Conservation (phyloP, 1,140 invertebrate genomes). For the Lysiphlebus fabarum region DNA sequence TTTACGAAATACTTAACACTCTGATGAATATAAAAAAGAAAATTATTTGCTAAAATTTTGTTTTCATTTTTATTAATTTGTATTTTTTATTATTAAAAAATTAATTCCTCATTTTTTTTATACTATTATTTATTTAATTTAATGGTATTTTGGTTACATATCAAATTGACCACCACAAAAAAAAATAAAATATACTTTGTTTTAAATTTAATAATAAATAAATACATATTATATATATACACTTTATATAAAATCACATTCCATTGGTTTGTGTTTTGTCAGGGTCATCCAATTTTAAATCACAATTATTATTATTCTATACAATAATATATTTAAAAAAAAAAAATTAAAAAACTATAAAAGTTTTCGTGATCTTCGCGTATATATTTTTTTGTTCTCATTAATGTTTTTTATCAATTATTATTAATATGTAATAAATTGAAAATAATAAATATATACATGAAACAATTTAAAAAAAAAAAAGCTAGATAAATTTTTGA, state of each 20-base stretch:
- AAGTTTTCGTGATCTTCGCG: constrained; percentile 26
- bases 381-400: constrained; percentile 20
- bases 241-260: constrained; percentile 39
- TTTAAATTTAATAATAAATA: constrained; percentile 28
- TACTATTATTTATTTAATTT: constrained; percentile 33
- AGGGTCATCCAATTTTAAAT: constrained; percentile 25
- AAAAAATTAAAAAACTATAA: constrained; percentile 2
- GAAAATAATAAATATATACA: neutral
- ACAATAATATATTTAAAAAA: constrained; percentile 15
- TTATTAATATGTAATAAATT: neutral
- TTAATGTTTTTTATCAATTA: neutral
- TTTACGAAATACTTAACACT: constrained; percentile 40
- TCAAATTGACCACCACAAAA: constrained; percentile 47
- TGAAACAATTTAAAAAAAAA: neutral
- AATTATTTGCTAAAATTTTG: constrained; percentile 23
- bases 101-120: constrained; percentile 16
- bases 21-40: constrained; percentile 20
- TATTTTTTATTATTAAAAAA: constrained; percentile 4
- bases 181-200: constrained; percentile 4
- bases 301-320: constrained; percentile 11
- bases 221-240: constrained; percentile 20
- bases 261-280: constrained; percentile 35
- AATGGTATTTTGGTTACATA: constrained; percentile 53
- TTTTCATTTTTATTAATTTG: constrained; percentile 13
- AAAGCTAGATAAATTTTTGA: constrained; percentile 4